A percentile compares a stretch with the other conserved stretches of the same genome.
These are phyloP conservation scores for Gallinago jamesoni DNA, from an alignment of 2,113 vertebrate genomes.

Conservation along the genomic window DNA sequence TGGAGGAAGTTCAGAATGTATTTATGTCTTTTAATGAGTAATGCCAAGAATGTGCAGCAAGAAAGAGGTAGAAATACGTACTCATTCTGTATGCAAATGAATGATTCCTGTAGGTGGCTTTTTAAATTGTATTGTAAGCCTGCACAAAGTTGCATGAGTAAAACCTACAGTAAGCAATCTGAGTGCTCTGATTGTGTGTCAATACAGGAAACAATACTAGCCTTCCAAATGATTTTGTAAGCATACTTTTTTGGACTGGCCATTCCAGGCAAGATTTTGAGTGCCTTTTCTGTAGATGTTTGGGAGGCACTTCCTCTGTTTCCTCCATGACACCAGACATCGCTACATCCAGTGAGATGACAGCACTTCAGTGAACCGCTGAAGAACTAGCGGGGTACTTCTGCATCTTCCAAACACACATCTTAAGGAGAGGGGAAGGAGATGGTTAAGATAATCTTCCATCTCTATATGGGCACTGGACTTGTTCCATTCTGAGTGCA, in stretches of 20 bases:
- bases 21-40: background rate
- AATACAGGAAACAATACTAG: background rate
- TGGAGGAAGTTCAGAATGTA: background rate
- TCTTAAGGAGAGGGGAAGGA: background rate
- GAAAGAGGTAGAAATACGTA: background rate
- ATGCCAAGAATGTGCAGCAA: background rate
- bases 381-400: background rate
- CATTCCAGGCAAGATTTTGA: background rate
- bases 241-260: background rate
- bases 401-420: background rate
- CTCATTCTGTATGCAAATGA: background rate
- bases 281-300: background rate
- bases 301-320: background rate
- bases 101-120: background rate
- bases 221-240: background rate
- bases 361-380: background rate
- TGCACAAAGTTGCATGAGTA: background rate
- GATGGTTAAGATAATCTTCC: background rate
- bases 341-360: background rate
- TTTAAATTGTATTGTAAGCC: background rate
- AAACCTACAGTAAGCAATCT: background rate
- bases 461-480: fast-evolving
- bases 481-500: fast-evolving
- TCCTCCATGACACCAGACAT: background rate
- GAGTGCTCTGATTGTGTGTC: background rate